Evolutionary conservation across 2,113 vertebrate species (phyloP).

Genomic region (Glareola pratincola): DNA sequence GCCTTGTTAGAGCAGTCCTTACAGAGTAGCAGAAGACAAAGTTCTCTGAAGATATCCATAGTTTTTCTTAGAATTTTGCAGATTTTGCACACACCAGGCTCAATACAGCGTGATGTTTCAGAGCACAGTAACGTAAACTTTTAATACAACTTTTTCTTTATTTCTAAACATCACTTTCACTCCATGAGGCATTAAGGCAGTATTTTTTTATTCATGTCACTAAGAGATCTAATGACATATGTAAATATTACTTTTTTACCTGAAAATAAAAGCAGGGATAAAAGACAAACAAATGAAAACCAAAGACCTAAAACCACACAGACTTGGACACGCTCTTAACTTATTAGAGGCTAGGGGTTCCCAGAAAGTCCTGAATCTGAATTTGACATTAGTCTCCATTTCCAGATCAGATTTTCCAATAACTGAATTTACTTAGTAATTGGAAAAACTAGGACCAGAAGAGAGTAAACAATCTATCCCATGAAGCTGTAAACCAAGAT

Average conservation of each 20-base stretch:
- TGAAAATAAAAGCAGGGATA: not conserved
- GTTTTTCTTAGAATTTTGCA: not conserved
- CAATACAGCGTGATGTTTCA: not conserved
- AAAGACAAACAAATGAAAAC: not conserved
- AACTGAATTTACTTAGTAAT: not conserved
- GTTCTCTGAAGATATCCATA: not conserved
- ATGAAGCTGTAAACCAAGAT: not conserved
- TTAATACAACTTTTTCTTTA: not conserved
- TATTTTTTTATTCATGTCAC: not conserved
- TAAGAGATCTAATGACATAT: not conserved
- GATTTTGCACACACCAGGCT: not conserved
- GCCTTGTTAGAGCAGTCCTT: not conserved
- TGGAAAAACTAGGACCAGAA: not conserved
- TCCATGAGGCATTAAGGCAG: not conserved
- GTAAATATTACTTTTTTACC: not conserved
- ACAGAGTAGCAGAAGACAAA: not conserved
- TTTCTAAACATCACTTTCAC: not conserved
- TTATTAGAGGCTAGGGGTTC: not conserved
- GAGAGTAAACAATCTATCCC: not conserved
- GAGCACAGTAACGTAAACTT: not conserved
- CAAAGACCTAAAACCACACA: not conserved
- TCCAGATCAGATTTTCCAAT: not conserved
- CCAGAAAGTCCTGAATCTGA: not conserved
- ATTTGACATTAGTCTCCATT: not conserved
- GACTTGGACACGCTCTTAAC: not conserved